Base-by-base conservation (phyloP, 1,140 invertebrate genomes). In the Acyrthosiphon pisum region DNA sequence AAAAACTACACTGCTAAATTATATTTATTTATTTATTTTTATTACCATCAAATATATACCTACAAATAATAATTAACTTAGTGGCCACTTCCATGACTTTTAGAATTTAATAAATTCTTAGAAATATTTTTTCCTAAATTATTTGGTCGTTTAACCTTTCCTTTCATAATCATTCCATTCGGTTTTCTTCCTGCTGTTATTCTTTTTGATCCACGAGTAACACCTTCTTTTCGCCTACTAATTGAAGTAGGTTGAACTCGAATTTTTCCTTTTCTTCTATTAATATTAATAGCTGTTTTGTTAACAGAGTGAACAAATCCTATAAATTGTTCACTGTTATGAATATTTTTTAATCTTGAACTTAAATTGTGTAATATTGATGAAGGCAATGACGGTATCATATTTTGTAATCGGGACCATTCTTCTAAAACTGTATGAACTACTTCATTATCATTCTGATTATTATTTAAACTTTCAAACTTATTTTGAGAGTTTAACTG, bases 231-330 rank as follows among this genome's bases (percentile, higher is more conserved):
- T 60, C 87, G 50, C 50, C 87, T 89, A 56, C 87, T 89, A 11
- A 89, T 89, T 23, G 23, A 56, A 26, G 53, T 50, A 37, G 50
- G 87, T 37, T 89, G 87, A 22, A 89, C 87, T 8, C 87, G 0
- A 35, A 89, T 89, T 89, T 89, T 89, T 50, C 87, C 87, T 35
- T 83, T 83, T 35, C 48, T 89, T 89, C 87, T 90, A 56, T 90
- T 90, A 41, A 90, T 18, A 35, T 53, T 26, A 14, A 6, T 11
- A 60, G 88, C 88, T 22, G 88, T 35, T 6, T n/a, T 90, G 35
- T 60, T 90, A 20, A 90, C 48, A 22, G 53, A 90, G 44, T 90
- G 88, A 90, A 90, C 41, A 90, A 90, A 90, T 35, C 35, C 35
- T 60, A 37, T 53, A 90, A 90, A 60, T 56, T 90, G 50, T 90